Evolutionary conservation across 2,888 invertebrate genomes (phyloP).

Genomic region (Maniola hyperantus): DNA sequence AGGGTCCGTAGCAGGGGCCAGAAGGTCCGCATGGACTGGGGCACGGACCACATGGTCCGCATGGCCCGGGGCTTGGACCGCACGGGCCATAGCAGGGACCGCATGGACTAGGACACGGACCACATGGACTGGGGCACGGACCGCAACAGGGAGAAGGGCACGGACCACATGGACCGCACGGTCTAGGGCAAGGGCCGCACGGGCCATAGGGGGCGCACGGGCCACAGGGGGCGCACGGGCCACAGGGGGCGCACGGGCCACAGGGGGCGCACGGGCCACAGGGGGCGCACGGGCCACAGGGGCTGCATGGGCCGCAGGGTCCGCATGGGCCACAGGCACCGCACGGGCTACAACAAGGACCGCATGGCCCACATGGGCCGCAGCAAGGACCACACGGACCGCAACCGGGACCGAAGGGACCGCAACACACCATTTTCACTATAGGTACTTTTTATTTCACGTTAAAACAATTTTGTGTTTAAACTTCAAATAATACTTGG

Average conservation of each 20-base stretch:
- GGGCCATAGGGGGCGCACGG: neutral
- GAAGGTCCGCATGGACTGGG: conserved; percentile 16
- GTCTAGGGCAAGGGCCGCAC: conserved; percentile 14
- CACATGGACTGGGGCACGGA: conserved; percentile 18
- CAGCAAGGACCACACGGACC: conserved; percentile 14
- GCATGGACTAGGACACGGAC: conserved; percentile 27
- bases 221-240: conserved; percentile 11
- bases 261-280: conserved; percentile 6
- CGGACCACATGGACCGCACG: conserved; percentile 35
- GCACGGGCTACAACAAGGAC: neutral
- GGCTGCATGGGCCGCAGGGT: conserved; percentile 5
- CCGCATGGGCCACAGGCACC: no score
- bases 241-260: neutral
- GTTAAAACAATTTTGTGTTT: conserved; percentile 5
- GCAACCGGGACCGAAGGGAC: conserved; percentile 3
- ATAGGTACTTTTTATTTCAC: neutral
- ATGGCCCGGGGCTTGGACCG: conserved; percentile 1
- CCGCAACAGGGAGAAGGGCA: conserved; percentile 9
- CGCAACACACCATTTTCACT: conserved; percentile 20
- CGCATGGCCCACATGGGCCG: conserved; percentile 1
- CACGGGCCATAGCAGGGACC: conserved; percentile 31
- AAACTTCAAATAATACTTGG: conserved; percentile 14
- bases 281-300: conserved; percentile 1
- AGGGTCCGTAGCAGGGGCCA: conserved; percentile 7
- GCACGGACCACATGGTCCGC: conserved; percentile 27